These are phyloP conservation scores for Megalops atlanticus DNA, from an alignment of 2,113 vertebrate species.

Conservation along the genomic window DNA sequence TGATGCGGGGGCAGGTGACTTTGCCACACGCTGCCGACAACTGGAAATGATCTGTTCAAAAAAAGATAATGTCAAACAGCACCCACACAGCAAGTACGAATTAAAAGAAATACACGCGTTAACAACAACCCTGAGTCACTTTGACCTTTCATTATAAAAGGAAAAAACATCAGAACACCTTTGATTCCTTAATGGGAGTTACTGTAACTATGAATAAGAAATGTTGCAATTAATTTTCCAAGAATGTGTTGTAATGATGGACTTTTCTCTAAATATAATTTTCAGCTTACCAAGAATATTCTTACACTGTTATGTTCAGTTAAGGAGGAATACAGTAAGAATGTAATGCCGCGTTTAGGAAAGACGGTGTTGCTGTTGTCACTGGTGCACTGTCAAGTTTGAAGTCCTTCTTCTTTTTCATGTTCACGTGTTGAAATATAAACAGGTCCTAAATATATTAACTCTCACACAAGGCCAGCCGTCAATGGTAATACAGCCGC, in stretches of 20 bases:
- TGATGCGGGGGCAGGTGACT: neutral
- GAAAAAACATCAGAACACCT: neutral
- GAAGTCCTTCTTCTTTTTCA: neutral
- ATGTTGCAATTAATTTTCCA: neutral
- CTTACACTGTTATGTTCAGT: neutral
- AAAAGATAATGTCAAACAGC: neutral
- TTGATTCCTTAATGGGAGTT: neutral
- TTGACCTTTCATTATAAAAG: neutral
- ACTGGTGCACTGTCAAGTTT: too few relatives aligned
- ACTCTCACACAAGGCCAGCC: neutral
- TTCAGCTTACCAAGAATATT: neutral
- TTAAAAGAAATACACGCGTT: neutral
- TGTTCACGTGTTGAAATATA: neutral
- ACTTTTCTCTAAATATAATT: neutral
- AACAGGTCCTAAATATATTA: neutral
- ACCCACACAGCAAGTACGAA: neutral
- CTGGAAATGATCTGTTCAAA: neutral
- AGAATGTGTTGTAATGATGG: neutral
- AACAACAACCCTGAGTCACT: slow-evolving; percentile 2
- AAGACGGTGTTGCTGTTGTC: too few relatives aligned
- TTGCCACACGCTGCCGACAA: neutral
- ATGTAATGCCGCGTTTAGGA: too few relatives aligned
- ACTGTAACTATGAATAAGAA: neutral
- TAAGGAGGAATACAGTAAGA: neutral
- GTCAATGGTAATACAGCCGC: neutral